Base-by-base conservation (phyloP, 2,797 vertebrate species). In the Rhyacichthys aspro region DNA sequence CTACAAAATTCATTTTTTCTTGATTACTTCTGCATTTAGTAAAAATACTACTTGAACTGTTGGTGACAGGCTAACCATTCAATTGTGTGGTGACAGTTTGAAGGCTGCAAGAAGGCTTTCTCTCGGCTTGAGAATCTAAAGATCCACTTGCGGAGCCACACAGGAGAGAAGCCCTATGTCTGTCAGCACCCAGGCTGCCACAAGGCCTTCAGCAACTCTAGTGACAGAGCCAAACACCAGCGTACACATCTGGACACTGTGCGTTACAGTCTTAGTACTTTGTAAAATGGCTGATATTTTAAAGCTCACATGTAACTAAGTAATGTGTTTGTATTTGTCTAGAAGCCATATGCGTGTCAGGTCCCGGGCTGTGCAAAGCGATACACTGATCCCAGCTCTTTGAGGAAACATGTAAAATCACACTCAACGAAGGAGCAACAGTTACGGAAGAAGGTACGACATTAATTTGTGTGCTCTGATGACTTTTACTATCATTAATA, bases 141-240 rank as follows among this genome's bases (percentile, higher is more conserved):
- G 88, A 99, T 99, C 87, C 97, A 99, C 75, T 89, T 96, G 73
- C 92, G 97, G 48, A 98, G 96, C 82, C 97, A 99, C 84, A 99
- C 97, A 0, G 97, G 97, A 14, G 97, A 99, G 81, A 98, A 97
- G 52, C 97, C 97, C 0, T 99, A 99, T 52, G 71, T 93, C 28
- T 99, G 97, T 86, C 96, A 96, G 75, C 93, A 98, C 65, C 93
- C 93, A 0, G 96, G 95, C 71, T 99, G 97, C 83, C 92, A 93
- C 85, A 99, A 98, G 88, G 95, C 97, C 0, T 99, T 99, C 94
- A 99, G 96, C 89, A 99, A 99, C 93, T 98, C 96, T 65, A 99
- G 98, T 0, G 98, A 99, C 86, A 92, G 98, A 0, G 97, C 98
- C 74, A 99, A 99, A 78, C 98, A 99, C 85, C 97, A 98, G 91